phyloP scores from a whole-genome alignment of 1,140 invertebrate genomes.

The Spodoptera litura region DNA sequence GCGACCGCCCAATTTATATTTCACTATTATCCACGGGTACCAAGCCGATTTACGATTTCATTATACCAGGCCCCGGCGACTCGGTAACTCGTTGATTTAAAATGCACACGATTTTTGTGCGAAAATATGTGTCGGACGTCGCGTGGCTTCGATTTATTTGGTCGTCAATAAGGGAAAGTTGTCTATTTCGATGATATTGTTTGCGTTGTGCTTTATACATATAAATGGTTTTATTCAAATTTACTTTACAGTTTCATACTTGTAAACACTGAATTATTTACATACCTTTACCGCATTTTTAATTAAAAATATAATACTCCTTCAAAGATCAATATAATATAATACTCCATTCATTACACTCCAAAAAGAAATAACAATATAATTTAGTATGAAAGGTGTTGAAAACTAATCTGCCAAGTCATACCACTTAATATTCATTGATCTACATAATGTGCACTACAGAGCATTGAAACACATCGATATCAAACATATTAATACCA shows the following conservation, averaged over 20 bases:
- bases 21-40: constrained; percentile 61
- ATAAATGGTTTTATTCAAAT: no score
- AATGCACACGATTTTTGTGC: constrained; percentile 43
- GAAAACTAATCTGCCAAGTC: background rate
- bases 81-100: constrained; percentile 48
- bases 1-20: constrained; percentile 68
- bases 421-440: constrained; percentile 6
- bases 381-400: background rate
- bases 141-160: constrained; percentile 36
- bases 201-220: background rate
- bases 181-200: constrained; percentile 20
- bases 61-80: constrained; percentile 54
- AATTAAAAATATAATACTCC: no score
- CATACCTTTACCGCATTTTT: no score
- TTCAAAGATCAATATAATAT: no score
- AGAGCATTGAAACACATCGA: no score
- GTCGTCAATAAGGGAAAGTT: constrained; percentile 28
- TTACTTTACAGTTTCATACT: no score
- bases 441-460: background rate
- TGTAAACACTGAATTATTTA: no score
- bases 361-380: background rate
- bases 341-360: no score
- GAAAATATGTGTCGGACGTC: constrained; percentile 40
- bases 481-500: background rate
- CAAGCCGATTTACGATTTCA: constrained; percentile 73